A percentile compares a stretch with the other conserved stretches of the same genome.
phyloP scores from a whole-genome alignment of 2,113 vertebrate species.

The Dascyllus trimaculatus region DNA sequence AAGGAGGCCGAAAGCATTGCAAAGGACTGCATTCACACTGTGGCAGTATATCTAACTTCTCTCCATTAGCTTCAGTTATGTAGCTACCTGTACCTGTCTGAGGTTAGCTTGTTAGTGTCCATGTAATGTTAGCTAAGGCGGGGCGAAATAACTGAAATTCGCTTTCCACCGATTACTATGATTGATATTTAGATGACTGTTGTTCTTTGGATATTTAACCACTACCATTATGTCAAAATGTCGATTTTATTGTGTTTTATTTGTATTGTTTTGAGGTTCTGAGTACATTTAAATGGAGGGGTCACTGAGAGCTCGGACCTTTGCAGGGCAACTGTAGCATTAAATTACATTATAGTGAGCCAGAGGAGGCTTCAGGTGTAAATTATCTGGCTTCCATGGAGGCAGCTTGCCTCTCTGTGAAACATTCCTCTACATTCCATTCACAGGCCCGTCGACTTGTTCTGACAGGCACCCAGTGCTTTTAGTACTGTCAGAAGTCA shows the following conservation, averaged over 20 bases:
- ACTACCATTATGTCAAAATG: neutral
- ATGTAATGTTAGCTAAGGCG: neutral
- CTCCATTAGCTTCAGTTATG: neutral
- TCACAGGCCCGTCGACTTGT: constrained; percentile 63
- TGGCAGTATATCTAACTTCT: neutral
- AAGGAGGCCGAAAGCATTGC: neutral
- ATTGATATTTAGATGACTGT: neutral
- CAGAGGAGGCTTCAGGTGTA: constrained; percentile 12
- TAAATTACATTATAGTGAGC: neutral
- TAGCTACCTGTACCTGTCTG: constrained; percentile 15
- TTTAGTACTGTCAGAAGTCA: constrained; percentile 21
- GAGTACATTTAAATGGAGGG: neutral
- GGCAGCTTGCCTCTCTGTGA: neutral
- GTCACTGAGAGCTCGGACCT: neutral
- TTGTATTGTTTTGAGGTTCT: neutral
- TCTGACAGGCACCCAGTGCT: constrained; percentile 52
- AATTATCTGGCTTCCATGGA: neutral
- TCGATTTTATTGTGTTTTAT: neutral
- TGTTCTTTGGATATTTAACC: neutral
- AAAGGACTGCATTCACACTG: neutral
- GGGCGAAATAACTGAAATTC: too few relatives aligned
- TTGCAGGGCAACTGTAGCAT: neutral
- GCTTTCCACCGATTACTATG: neutral
- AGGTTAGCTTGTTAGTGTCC: neutral
- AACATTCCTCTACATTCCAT: constrained; percentile 63